These are phyloP conservation scores for Synergus umbraculus DNA, from an alignment of 2,888 invertebrate genomes.

Conservation along the genomic window DNA sequence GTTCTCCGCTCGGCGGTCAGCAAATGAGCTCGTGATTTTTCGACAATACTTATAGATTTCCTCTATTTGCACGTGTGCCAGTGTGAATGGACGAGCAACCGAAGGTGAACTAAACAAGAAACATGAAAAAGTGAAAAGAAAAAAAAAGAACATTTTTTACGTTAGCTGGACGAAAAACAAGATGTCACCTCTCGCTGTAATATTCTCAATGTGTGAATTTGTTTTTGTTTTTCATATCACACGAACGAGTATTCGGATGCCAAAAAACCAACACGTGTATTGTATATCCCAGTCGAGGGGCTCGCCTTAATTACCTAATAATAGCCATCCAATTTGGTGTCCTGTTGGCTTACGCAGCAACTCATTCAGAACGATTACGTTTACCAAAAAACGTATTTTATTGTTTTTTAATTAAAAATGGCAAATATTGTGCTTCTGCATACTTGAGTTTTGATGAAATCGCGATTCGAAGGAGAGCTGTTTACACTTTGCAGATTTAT, in stretches of 20 bases:
- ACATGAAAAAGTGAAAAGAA: not conserved
- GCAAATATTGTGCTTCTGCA: not conserved
- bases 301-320: conserved; percentile 35
- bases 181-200: not conserved
- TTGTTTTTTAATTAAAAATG: not conserved
- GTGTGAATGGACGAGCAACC: not conserved
- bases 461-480: not conserved
- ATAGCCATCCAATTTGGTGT: conserved; percentile 3
- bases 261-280: conserved; percentile 25
- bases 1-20: conserved; percentile 44
- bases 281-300: conserved; percentile 1
- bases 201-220: conserved; percentile 9
- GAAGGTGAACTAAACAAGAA: not conserved
- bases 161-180: not conserved
- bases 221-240: conserved; percentile 13
- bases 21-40: conserved; percentile 41
- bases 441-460: not conserved
- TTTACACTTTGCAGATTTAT: too few species aligned
- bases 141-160: not conserved
- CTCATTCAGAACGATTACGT: not conserved
- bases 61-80: not conserved
- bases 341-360: not conserved
- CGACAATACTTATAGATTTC: conserved; percentile 1
- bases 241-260: not conserved
- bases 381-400: not conserved